Evolutionary conservation across 2,888 invertebrate genomes (phyloP).

Genomic region (Digitonthophagus gazella): DNA sequence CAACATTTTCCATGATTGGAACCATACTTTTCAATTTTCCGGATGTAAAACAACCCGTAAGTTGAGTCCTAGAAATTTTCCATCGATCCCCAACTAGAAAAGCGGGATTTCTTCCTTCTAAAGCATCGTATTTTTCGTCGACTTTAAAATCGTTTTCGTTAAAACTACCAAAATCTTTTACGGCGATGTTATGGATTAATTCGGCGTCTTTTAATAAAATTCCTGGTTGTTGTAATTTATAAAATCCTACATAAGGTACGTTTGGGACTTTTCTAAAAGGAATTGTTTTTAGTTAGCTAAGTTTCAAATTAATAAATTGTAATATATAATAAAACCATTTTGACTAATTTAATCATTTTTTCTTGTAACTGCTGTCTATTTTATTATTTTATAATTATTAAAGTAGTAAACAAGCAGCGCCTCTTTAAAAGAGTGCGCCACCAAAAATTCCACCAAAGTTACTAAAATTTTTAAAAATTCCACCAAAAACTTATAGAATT

Average conservation of each 20-base stretch:
- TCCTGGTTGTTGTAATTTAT: slow-evolving; percentile 39
- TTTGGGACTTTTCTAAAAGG: slow-evolving; percentile 40
- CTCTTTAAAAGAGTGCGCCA: too few species aligned
- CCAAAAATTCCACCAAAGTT: too few species aligned
- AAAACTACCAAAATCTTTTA: slow-evolving; percentile 45
- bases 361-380: too few species aligned
- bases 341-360: too few species aligned
- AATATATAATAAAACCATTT: too few species aligned
- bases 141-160: slow-evolving; percentile 43
- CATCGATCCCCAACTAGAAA: slow-evolving; percentile 51
- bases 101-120: slow-evolving; percentile 53
- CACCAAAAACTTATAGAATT: too few species aligned
- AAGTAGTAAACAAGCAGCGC: too few species aligned
- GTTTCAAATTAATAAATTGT: not conserved
- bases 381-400: too few species aligned
- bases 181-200: slow-evolving; percentile 41
- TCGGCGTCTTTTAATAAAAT: slow-evolving; percentile 45
- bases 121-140: slow-evolving; percentile 50
- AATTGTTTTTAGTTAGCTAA: not conserved
- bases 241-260: slow-evolving; percentile 43
- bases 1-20: slow-evolving; percentile 51
- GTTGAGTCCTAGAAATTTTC: slow-evolving; percentile 52
- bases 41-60: slow-evolving; percentile 54
- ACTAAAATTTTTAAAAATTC: too few species aligned
- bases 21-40: slow-evolving; percentile 55